Evolutionary conservation across 2,888 invertebrate species (phyloP).

Genomic region (Hoplodrina ambigua): DNA sequence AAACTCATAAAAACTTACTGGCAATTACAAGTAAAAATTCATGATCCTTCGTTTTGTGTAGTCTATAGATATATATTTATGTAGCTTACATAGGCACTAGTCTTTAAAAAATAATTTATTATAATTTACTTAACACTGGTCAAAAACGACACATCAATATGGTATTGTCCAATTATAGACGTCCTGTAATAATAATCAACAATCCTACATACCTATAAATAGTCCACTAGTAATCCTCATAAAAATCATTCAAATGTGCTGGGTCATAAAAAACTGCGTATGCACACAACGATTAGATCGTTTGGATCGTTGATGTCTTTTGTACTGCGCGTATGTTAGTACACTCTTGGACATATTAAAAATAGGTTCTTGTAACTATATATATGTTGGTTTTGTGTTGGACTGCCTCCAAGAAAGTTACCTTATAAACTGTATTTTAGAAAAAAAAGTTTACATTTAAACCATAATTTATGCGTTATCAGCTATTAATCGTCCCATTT

Average conservation of each 20-base stretch:
- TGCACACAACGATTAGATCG: constrained; percentile 43
- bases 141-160: too few species aligned
- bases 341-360: neutral
- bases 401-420: neutral
- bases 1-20: neutral
- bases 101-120: too few species aligned
- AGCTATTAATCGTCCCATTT: constrained; percentile 19
- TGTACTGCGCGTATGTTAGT: constrained; percentile 64
- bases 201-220: neutral
- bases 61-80: too few species aligned
- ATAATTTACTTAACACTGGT: too few species aligned
- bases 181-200: too few species aligned
- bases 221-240: neutral
- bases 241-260: constrained; percentile 16
- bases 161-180: too few species aligned
- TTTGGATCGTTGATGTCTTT: constrained; percentile 84
- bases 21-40: neutral
- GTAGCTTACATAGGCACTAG: too few species aligned
- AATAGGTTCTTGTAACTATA: neutral
- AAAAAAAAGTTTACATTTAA: constrained; percentile 1
- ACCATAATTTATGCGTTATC: constrained; percentile 16
- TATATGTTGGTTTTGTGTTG: neutral
- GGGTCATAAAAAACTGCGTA: constrained; percentile 32
- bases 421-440: neutral
- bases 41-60: too few species aligned